phyloP scores from a whole-genome alignment of 2,113 vertebrate species.

The Ageneiosus marmoratus region DNA sequence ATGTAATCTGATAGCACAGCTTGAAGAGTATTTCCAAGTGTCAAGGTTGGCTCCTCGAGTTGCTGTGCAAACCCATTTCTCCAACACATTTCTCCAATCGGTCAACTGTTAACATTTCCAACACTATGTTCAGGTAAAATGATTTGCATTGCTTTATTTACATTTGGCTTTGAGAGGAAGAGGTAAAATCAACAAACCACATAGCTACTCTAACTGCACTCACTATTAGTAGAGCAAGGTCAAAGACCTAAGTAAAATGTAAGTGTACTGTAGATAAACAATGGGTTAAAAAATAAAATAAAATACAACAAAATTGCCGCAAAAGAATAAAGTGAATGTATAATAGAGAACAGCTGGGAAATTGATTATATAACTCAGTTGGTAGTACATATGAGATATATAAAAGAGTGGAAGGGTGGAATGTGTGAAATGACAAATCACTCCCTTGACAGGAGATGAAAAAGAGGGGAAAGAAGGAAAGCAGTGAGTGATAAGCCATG shows the following conservation, averaged over 20 bases:
- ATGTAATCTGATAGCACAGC: slow-evolving; percentile 38
- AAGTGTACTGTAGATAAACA: neutral
- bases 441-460: slow-evolving; percentile 47
- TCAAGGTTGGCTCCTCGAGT: slow-evolving; percentile 25
- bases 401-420: slow-evolving; percentile 47
- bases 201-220: neutral
- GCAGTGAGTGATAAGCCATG: slow-evolving; percentile 40
- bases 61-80: neutral
- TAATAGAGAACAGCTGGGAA: neutral
- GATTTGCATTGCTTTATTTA: neutral
- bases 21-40: slow-evolving; percentile 36
- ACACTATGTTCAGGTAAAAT: neutral
- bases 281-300: neutral
- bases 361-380: neutral
- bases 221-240: neutral
- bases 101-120: neutral
- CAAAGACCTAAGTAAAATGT: neutral
- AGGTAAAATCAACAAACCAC: neutral
- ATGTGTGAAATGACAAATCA: slow-evolving; percentile 63
- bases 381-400: neutral
- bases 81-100: neutral
- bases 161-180: neutral
- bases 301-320: neutral
- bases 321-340: slow-evolving; percentile 3
- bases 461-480: slow-evolving; percentile 5